Base-by-base conservation (phyloP, 2,113 vertebrate species). In the Indri indri region DNA sequence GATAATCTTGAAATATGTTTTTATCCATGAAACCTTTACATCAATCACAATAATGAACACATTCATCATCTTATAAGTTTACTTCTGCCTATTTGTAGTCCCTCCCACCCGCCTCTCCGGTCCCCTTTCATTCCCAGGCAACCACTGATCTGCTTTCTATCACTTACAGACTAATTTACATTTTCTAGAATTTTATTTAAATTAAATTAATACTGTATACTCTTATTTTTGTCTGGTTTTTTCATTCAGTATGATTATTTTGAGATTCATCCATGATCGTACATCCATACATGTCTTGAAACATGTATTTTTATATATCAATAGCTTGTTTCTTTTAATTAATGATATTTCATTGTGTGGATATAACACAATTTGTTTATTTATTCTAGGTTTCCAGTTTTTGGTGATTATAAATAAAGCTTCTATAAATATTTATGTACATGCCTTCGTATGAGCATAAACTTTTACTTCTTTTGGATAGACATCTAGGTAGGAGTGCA, bases 281-380 rank as follows among this genome's bases (percentile, higher is more conserved):
- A 76, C 27, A 32, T 76, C 42, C 16, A 47, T 8, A 47, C 73
- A 18, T 47, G 73, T 32, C 47, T 5, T 32, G 32, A 66, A 34
- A 13, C 3, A 16, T n/a, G 6, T 59, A 52, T 57, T 65, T 90
- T 30, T 30, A 40, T 47, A 12, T 52, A 59, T 88, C 2, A 32
- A 42, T 34, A 88, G 32, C 13, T 95, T 12, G 7, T 70, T 90
- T 59, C 47, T 83, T 66, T 89, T 80, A 71, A 65, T 71, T 70
- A 57, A 34, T 34, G 13, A 42, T 66, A 68, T 83, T 59, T 14
- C 5, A 89, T 11, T 54, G 22, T 50, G 6, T 88, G 20, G 23
- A 52, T 77, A 57, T 65, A 86, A 6, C 9, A 86, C 6, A 66
- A 10, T 40, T 76, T 92, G 12, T 34, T 89, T 92, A 71, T 68